Conservation (phyloP, 2,113 vertebrate species). For the Dromiciops gliroides region DNA sequence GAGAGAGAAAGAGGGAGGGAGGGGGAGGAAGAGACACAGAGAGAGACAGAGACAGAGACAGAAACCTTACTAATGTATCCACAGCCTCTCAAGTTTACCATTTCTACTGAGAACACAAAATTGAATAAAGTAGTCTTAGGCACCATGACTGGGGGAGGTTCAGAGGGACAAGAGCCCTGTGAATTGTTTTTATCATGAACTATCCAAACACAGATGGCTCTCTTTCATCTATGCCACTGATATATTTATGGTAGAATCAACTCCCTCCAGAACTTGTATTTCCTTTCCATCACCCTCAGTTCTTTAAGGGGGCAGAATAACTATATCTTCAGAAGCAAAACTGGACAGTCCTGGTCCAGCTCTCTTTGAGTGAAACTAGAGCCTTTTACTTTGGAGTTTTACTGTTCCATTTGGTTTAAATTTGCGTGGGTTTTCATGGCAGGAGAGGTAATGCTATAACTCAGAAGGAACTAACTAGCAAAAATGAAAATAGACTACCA, state of each 20-base stretch:
- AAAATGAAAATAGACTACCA: background rate
- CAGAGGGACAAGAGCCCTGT: background rate
- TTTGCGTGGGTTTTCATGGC: background rate
- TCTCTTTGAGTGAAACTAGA: background rate
- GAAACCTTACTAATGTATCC: background rate
- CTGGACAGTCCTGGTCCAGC: background rate
- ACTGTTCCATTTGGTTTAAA: background rate
- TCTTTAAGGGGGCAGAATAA: background rate
- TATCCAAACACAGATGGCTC: background rate
- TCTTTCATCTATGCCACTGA: background rate
- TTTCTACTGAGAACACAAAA: background rate
- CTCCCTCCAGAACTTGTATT: background rate
- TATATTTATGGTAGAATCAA: background rate
- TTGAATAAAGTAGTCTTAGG: background rate
- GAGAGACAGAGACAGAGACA: background rate
- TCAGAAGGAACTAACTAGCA: background rate
- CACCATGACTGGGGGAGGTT: background rate
- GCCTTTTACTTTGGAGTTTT: background rate
- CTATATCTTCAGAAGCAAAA: background rate
- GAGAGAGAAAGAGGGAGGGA: too few species aligned
- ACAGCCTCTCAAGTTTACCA: background rate
- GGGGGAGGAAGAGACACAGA: too few species aligned
- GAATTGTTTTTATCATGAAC: background rate
- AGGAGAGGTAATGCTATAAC: background rate
- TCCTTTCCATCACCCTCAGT: background rate